A percentile compares a stretch with the other conserved stretches of the same genome.
These are phyloP conservation scores for Taurulus bubalis DNA, from an alignment of 2,113 vertebrate genomes.

Conservation along the genomic window DNA sequence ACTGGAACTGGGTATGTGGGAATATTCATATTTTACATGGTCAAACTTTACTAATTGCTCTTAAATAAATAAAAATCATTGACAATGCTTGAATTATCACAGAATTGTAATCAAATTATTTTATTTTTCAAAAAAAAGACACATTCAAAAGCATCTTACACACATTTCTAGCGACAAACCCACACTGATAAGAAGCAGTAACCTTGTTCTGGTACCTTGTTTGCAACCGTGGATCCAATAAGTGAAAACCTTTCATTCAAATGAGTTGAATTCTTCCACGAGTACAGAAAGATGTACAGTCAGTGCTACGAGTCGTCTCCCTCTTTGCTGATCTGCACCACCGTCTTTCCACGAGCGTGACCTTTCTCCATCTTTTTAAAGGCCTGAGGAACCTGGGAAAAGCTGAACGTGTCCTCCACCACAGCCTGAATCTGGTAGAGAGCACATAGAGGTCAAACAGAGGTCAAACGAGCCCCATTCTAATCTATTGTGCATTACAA, in stretches of 20 bases:
- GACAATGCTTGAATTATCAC: background rate
- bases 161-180: background rate
- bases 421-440: slow-evolving; percentile 89
- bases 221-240: background rate
- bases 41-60: background rate
- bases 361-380: slow-evolving; percentile 92
- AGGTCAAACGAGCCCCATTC: background rate
- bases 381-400: slow-evolving; percentile 92
- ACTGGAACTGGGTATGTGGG: background rate
- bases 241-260: background rate
- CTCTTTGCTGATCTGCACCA: slow-evolving; percentile 82
- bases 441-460: slow-evolving; percentile 50
- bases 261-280: background rate
- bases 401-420: slow-evolving; percentile 91
- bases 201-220: background rate
- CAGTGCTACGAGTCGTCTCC: slow-evolving; percentile 6
- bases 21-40: background rate
- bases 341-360: slow-evolving; percentile 94
- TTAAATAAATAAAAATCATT: background rate
- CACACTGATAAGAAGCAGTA: background rate
- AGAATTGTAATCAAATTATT: background rate
- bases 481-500: too few species aligned
- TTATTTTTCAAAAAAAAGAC: background rate
- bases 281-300: background rate
- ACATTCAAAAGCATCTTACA: background rate